Evolutionary conservation across 1,140 invertebrate species (phyloP).

Genomic region (Metopolophium dirhodum): DNA sequence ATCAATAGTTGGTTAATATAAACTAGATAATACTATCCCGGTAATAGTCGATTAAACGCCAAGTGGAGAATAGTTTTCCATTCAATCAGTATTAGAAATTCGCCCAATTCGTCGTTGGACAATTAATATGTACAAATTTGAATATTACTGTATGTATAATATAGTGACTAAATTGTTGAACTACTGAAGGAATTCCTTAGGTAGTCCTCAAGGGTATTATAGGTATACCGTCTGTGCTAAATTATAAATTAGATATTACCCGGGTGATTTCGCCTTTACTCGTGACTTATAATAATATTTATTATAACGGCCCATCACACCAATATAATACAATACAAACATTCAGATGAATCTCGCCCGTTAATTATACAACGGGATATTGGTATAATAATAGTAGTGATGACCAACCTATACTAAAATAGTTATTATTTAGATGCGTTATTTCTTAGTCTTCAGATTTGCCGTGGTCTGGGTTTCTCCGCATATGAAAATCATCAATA

Average conservation of each 20-base stretch:
- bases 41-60: background rate
- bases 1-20: background rate
- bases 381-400: background rate
- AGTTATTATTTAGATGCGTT: background rate
- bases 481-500: background rate
- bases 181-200: background rate
- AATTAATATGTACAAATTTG: background rate
- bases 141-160: background rate
- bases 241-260: too few species aligned
- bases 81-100: background rate
- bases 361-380: background rate
- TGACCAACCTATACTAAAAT: background rate
- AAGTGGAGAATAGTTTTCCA: background rate
- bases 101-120: background rate
- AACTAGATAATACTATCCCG: background rate
- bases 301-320: background rate
- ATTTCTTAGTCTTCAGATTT: background rate
- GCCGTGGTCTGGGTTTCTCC: background rate
- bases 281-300: background rate
- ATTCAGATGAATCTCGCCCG: background rate
- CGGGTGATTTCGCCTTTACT: too few species aligned
- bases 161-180: background rate
- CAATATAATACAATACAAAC: background rate
- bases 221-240: too few species aligned
- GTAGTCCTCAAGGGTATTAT: too few species aligned